phyloP scores from a whole-genome alignment of 1,140 invertebrate species.

The Euglossa dilemma region DNA sequence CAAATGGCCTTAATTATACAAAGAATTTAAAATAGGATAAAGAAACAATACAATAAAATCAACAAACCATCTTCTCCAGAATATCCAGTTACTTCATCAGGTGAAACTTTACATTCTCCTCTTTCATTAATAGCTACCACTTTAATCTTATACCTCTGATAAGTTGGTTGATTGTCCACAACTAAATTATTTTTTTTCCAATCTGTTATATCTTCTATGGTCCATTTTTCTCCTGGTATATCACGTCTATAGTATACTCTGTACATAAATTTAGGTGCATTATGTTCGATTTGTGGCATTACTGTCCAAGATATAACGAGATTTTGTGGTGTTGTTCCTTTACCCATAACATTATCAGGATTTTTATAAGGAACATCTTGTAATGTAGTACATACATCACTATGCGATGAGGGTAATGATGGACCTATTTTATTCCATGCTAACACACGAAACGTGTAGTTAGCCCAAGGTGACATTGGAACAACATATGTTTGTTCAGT shows the following conservation, averaged over 20 bases:
- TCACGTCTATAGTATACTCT: conserved; percentile 93
- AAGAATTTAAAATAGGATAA: background rate
- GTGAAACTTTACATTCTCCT: conserved; percentile 93
- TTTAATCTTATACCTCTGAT: conserved; percentile 94
- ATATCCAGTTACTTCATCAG: conserved; percentile 92
- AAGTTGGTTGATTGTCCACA: conserved; percentile 94
- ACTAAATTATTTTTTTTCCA: conserved; percentile 87
- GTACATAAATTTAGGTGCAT: conserved; percentile 96
- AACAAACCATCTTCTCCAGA: conserved; percentile 95
- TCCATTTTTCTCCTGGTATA: conserved; percentile 89
- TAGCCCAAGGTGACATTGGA: conserved; percentile 94
- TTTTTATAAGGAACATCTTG: conserved; percentile 96
- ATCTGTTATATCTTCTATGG: conserved; percentile 87
- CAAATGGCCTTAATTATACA: conserved; percentile 11
- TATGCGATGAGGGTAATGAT: conserved; percentile 91
- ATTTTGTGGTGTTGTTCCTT: conserved; percentile 93
- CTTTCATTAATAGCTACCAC: conserved; percentile 95
- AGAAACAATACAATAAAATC: background rate
- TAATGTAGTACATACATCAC: conserved; percentile 92
- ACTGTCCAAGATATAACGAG: conserved; percentile 97
- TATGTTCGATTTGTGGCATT: conserved; percentile 98
- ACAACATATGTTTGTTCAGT: conserved; percentile 90
- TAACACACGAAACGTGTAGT: conserved; percentile 97
- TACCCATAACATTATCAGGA: conserved; percentile 96
- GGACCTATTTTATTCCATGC: conserved; percentile 95